Evolutionary conservation across 2,888 invertebrate genomes (phyloP).

Genomic region (Heliconius cydno): DNA sequence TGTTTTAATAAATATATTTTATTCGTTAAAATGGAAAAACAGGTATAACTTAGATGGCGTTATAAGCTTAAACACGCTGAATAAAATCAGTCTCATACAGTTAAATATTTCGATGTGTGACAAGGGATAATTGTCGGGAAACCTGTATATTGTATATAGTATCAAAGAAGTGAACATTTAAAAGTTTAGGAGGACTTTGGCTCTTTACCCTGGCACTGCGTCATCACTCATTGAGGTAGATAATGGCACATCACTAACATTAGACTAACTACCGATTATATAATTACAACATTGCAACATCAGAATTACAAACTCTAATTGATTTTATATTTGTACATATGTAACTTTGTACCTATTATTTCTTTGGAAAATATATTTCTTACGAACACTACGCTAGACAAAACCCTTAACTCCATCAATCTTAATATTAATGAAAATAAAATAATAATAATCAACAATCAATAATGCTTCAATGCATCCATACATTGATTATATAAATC

Average conservation of each 20-base stretch:
- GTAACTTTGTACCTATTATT: slow-evolving; percentile 81
- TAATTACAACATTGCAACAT: slow-evolving; percentile 79
- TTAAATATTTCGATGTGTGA: slow-evolving; percentile 54
- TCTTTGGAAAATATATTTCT: slow-evolving; percentile 78
- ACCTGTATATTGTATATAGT: slow-evolving; percentile 55
- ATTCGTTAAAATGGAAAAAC: neutral
- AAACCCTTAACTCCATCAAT: slow-evolving; percentile 68
- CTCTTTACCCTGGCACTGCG: slow-evolving; percentile 75
- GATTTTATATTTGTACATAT: slow-evolving; percentile 80
- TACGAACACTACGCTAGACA: slow-evolving; percentile 61
- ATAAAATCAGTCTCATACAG: slow-evolving; percentile 73
- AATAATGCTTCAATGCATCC: slow-evolving; percentile 65
- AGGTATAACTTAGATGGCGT: neutral
- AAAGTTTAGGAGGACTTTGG: slow-evolving; percentile 78
- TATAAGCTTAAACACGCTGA: slow-evolving; percentile 17
- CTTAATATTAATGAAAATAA: slow-evolving; percentile 72
- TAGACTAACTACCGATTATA: slow-evolving; percentile 73
- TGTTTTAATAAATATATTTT: slow-evolving; percentile 17
- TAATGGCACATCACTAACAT: slow-evolving; percentile 72
- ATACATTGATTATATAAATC: slow-evolving; percentile 59
- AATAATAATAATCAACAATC: slow-evolving; percentile 83
- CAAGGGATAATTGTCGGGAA: slow-evolving; percentile 47
- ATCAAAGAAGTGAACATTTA: slow-evolving; percentile 67
- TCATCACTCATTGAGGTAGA: slow-evolving; percentile 76
- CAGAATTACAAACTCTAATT: slow-evolving; percentile 72